Evolutionary conservation across 2,888 invertebrate species (phyloP), one percentile per base, ranked within the genome.

Genomic region (Melanostoma mellinum): DNA sequence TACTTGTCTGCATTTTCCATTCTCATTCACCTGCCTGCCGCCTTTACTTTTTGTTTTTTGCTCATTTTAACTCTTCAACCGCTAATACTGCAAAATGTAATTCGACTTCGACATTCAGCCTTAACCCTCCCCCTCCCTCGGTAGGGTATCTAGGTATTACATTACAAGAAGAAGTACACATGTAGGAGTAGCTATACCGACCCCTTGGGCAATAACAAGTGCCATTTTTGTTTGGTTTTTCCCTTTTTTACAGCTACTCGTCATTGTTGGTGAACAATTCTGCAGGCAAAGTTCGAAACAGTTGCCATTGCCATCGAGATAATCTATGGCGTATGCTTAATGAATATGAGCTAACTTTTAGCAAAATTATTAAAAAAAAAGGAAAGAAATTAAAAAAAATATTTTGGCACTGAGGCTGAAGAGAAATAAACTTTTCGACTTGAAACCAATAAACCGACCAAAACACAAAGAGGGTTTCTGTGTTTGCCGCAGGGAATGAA

Each of bases 121-220:
- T 38, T 55, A 5, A 6, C 3, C 20, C 10, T 38, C 8, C 3
- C 6, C 9, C 4, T 56, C 0, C 9, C 0, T 55, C 0, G 1
- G 9, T 30, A 6, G 1, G 9, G 3, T 58, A 58, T 58, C 40
- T 40, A 58, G 32, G 40, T 6, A 58, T 40, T 58, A 9, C 20
- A 58, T 2, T 30, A 9, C 5, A 4, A 20, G 5, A 30, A 32
- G 38, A 42, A n/a, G n/a, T n/a, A n/a, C n/a, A n/a, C n/a, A n/a
- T n/a, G n/a, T n/a, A n/a, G n/a, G n/a, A n/a, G n/a, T n/a, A n/a
- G n/a, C n/a, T n/a, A n/a, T n/a, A n/a, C n/a, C 30, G 5, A 58
- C 40, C 58, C 40, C n/a, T 58, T 32, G n/a, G 58, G 58, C 32
- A n/a, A n/a, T n/a, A n/a, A n/a, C 42, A 58, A 42, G 58, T 40